Evolutionary conservation across 2,888 invertebrate species (phyloP).

Genomic region (Lepidocyrtinus sp.): DNA sequence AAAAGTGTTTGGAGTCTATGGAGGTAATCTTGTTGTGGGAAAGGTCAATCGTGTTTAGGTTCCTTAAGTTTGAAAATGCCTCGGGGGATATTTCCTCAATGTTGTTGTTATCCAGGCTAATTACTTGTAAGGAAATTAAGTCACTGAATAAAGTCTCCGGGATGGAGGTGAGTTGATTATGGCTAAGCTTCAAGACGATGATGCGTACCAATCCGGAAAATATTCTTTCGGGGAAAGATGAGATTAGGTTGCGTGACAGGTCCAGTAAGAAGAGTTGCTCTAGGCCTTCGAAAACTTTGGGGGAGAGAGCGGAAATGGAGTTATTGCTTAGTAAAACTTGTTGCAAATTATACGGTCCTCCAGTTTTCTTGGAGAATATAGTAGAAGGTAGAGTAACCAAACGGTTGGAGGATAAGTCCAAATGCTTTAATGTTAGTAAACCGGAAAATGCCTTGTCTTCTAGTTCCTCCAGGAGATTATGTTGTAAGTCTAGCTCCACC

Average conservation of each 20-base stretch:
- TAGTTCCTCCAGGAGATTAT: slow-evolving; percentile 87
- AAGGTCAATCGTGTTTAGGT: slow-evolving; percentile 89
- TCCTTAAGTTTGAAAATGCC: slow-evolving; percentile 89
- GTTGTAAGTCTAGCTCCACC: slow-evolving; percentile 84
- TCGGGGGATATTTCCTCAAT: slow-evolving; percentile 90
- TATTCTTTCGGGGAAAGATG: slow-evolving; percentile 84
- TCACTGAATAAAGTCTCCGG: slow-evolving; percentile 90
- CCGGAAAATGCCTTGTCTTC: slow-evolving; percentile 86
- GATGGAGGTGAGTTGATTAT: slow-evolving; percentile 87
- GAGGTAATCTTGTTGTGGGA: slow-evolving; percentile 89
- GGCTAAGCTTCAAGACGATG: slow-evolving; percentile 83
- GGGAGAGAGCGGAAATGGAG: slow-evolving; percentile 85
- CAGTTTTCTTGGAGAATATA: slow-evolving; percentile 75
- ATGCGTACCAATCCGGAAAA: slow-evolving; percentile 83
- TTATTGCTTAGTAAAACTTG: slow-evolving; percentile 85
- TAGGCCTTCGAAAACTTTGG: slow-evolving; percentile 74
- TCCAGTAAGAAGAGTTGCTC: slow-evolving; percentile 73
- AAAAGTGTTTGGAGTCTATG: slow-evolving; percentile 85
- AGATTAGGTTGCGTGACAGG: slow-evolving; percentile 82
- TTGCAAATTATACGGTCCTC: too few species aligned
- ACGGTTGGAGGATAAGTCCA: slow-evolving; percentile 90
- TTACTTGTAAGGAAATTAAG: slow-evolving; percentile 87
- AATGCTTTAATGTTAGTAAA: slow-evolving; percentile 82
- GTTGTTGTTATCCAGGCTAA: slow-evolving; percentile 88
- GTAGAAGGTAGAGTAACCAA: slow-evolving; percentile 83